phyloP scores from a whole-genome alignment of 2,797 vertebrate species.

The Manis crassicaudata region DNA sequence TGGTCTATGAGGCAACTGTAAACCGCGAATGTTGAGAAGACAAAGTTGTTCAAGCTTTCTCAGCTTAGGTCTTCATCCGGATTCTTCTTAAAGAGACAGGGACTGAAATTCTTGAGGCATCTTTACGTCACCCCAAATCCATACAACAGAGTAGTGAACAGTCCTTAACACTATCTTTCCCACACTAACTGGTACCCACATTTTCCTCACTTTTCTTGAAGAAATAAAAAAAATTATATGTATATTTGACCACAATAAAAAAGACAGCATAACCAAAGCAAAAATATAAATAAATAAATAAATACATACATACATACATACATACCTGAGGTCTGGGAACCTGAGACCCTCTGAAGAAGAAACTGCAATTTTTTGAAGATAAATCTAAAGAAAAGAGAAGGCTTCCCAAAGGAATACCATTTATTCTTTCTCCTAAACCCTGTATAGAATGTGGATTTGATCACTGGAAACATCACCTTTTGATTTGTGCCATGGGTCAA shows the following conservation, averaged over 20 bases:
- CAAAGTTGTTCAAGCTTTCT: slow-evolving; percentile 45
- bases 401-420: not conserved
- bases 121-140: not conserved
- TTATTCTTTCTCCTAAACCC: not conserved
- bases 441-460: not conserved
- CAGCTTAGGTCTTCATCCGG: slow-evolving; percentile 25
- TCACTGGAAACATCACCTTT: not conserved
- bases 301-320: not conserved
- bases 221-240: not conserved
- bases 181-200: not conserved
- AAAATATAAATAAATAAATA: not conserved
- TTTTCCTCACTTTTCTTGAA: not conserved
- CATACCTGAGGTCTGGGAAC: not conserved
- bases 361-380: not conserved
- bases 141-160: fast-evolving
- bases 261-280: not conserved
- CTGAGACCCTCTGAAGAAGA: not conserved
- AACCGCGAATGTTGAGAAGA: slow-evolving; percentile 57
- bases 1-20: slow-evolving; percentile 59
- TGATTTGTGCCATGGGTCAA: not conserved
- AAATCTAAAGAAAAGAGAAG: not conserved
- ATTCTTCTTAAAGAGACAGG: slow-evolving; percentile 55
- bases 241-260: not conserved
- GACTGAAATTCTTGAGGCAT: not conserved
- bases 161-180: not conserved